Base-by-base conservation (phyloP, 2,888 invertebrate genomes). In the Clistopyga incitator region DNA sequence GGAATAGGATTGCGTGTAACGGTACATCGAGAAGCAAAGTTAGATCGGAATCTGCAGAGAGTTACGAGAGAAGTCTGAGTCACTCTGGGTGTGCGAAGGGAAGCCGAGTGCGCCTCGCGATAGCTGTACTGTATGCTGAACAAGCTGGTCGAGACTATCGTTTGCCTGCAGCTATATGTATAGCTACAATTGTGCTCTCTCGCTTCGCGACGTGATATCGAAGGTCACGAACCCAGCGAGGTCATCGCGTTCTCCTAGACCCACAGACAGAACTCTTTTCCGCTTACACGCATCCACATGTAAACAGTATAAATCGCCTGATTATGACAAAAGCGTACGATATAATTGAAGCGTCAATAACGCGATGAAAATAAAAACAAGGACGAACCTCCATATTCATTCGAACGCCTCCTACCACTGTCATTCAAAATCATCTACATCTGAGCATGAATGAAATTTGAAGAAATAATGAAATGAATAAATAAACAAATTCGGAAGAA, bases 21-120 rank as follows among this genome's bases (percentile, higher is more conserved):
- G 54, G 80, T 52, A 52, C 23, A 80, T 70, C 34, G 56, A 65
- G 54, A 52, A 64, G 64, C 45, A 20, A 76, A 76, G 70, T 76
- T 71, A 65, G 81, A 81, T 81, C 64, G 70, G 52, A 81, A 75
- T 80, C 80, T 70, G 80, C 70, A 20, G 45, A 6, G 67, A 67
- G 75, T 38, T 65, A 52, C 18, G 76, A 56, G 67, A 77, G 54
- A 68, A 68, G 67, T 15, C 54, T 67, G 67, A 68, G 77, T 67
- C 54, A 61, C 42, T 18, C 34, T 34, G 47, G 34, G 45, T 47
- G 74, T 47, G 59, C 56, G 18, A 42, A 47, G 72, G 25, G 18
- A 61, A 47, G 42, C 42, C 71, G 54, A 38, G 54, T 61, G 54
- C 34, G 20, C 34, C 3, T 20, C 4, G 52, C 61, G 20, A 50